Conservation (phyloP, 2,797 vertebrate genomes). For the Streptopelia turtur region DNA sequence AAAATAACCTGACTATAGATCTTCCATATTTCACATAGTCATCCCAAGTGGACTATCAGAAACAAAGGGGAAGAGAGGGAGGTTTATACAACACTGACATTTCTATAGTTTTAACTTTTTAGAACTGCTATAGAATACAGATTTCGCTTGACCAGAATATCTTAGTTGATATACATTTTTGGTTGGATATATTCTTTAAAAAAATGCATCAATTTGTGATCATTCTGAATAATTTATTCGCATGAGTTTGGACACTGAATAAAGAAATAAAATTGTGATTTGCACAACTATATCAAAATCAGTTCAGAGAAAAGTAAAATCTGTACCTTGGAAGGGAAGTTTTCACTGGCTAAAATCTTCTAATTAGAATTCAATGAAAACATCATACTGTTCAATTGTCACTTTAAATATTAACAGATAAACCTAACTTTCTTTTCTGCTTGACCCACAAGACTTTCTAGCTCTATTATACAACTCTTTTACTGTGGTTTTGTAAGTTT, state of each 20-base stretch:
- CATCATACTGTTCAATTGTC: background rate
- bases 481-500: background rate
- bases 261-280: background rate
- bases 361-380: background rate
- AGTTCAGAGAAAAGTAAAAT: background rate
- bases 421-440: background rate
- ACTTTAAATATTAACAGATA: background rate
- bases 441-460: background rate
- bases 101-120: background rate
- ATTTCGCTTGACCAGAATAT: background rate
- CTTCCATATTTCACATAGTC: background rate
- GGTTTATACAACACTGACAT: background rate
- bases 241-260: background rate
- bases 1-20: too few species aligned
- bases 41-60: background rate
- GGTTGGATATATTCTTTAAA: background rate
- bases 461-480: background rate
- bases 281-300: background rate
- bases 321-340: background rate
- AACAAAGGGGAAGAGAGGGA: background rate
- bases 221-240: background rate
- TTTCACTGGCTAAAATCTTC: background rate
- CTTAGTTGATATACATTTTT: rapidly evolving
- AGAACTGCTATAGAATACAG: background rate
- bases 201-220: background rate